Conservation (phyloP, 2,113 vertebrate genomes). For the Gobio gobio region DNA sequence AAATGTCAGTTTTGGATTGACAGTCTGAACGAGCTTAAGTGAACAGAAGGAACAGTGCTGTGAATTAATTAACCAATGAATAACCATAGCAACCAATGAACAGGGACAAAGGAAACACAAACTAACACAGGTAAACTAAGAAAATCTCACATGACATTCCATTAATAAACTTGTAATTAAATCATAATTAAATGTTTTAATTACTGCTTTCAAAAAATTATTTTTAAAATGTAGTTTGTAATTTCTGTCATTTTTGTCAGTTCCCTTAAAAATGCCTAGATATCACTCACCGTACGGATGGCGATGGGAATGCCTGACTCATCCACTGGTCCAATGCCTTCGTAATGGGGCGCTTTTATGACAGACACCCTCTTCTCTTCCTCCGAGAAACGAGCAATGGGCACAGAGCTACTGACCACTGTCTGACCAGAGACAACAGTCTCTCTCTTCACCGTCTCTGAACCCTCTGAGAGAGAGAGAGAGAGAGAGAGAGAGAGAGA, state of each 20-base stretch:
- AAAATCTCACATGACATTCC: too few relatives aligned
- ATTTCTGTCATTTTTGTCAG: not conserved
- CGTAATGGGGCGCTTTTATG: conserved; percentile 85
- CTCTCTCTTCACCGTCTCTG: conserved; percentile 78
- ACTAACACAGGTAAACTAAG: too few relatives aligned
- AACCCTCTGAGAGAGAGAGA: conserved; percentile 66
- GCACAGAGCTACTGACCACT: conserved; percentile 81
- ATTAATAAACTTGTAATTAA: too few relatives aligned
- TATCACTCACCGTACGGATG: conserved; percentile 85
- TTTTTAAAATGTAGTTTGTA: not conserved
- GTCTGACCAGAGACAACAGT: conserved; percentile 76
- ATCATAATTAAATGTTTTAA: too few relatives aligned
- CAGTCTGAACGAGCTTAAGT: too few relatives aligned
- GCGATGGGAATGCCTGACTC: conserved; percentile 89
- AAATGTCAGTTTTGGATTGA: too few relatives aligned
- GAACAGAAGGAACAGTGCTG: too few relatives aligned
- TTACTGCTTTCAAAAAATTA: too few relatives aligned
- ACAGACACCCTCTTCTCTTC: conserved; percentile 91
- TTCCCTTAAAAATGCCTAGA: not conserved
- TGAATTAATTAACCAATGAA: too few relatives aligned
- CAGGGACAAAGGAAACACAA: too few relatives aligned
- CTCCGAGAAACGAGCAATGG: conserved; percentile 90
- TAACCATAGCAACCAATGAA: too few relatives aligned
- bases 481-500: not conserved
- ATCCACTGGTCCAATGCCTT: conserved; percentile 87